These are phyloP conservation scores for Conops quadrifasciatus DNA, from an alignment of 2,888 invertebrate species.

Conservation along the genomic window DNA sequence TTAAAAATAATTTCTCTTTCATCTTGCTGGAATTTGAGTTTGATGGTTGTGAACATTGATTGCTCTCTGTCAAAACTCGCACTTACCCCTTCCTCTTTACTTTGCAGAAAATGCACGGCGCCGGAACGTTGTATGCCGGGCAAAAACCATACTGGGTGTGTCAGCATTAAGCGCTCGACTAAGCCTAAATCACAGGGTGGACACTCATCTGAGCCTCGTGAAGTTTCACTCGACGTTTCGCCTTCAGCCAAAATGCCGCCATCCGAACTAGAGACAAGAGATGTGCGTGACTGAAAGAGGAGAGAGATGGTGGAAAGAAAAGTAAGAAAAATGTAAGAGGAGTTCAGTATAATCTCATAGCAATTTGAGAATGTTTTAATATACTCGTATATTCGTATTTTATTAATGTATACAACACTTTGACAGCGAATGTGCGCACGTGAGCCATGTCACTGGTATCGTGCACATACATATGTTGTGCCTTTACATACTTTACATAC, in stretches of 20 bases:
- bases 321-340: slow-evolving; percentile 5
- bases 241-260: slow-evolving; percentile 68
- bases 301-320: slow-evolving; percentile 36
- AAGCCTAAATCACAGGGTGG: slow-evolving; percentile 86
- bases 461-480: no score
- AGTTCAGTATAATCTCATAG: no score
- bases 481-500: no score
- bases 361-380: no score
- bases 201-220: slow-evolving; percentile 67
- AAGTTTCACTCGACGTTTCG: slow-evolving; percentile 73
- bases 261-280: slow-evolving; percentile 67
- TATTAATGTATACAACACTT: neutral
- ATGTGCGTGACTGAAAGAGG: slow-evolving; percentile 62
- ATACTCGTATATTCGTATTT: neutral
- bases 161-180: slow-evolving; percentile 86
- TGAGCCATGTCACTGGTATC: no score
- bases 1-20: neutral
- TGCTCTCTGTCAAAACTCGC: neutral
- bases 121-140: slow-evolving; percentile 93
- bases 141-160: slow-evolving; percentile 95
- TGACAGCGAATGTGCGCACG: neutral
- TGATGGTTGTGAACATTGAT: neutral
- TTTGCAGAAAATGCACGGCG: slow-evolving; percentile 91
- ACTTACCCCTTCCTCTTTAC: slow-evolving; percentile 90
- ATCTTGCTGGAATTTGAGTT: neutral